Conservation (phyloP, 2,888 invertebrate species). For the Oscheius sp. region DNA sequence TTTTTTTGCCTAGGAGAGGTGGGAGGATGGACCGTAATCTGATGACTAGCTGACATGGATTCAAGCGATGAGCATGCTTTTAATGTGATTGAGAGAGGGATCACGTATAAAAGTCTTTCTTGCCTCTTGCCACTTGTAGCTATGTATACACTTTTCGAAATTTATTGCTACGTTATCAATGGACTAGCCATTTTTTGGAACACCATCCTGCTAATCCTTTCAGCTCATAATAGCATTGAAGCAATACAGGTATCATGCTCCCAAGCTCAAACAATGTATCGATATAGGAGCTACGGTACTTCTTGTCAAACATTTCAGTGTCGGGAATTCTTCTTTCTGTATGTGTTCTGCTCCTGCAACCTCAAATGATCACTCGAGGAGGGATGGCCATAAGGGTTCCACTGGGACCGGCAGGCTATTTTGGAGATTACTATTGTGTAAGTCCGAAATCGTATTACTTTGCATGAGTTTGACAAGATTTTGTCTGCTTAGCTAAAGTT, state of each 20-base stretch:
- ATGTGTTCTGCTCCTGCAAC: conserved; percentile 44
- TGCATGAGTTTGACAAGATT: neutral
- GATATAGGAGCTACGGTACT: conserved; percentile 50
- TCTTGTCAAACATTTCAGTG: conserved; percentile 51
- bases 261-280: neutral
- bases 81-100: neutral
- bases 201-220: conserved; percentile 41
- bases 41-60: neutral
- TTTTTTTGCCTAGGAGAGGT: neutral
- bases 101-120: neutral
- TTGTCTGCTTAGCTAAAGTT: neutral
- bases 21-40: too few relatives aligned
- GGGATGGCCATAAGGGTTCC: conserved; percentile 53
- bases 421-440: conserved; percentile 41
- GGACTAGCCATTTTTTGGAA: conserved; percentile 44
- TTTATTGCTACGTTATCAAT: conserved; percentile 46
- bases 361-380: conserved; percentile 45
- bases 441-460: neutral
- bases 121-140: neutral
- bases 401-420: conserved; percentile 45
- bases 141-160: conserved; percentile 40
- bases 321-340: conserved; percentile 41
- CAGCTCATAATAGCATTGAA: conserved; percentile 49
- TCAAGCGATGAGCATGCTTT: conserved; percentile 27
- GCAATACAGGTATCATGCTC: conserved; percentile 40